These are phyloP conservation scores for Luidia sarsii DNA, from an alignment of 53 echinoderm and acorn worm species.

Conservation along the genomic window DNA sequence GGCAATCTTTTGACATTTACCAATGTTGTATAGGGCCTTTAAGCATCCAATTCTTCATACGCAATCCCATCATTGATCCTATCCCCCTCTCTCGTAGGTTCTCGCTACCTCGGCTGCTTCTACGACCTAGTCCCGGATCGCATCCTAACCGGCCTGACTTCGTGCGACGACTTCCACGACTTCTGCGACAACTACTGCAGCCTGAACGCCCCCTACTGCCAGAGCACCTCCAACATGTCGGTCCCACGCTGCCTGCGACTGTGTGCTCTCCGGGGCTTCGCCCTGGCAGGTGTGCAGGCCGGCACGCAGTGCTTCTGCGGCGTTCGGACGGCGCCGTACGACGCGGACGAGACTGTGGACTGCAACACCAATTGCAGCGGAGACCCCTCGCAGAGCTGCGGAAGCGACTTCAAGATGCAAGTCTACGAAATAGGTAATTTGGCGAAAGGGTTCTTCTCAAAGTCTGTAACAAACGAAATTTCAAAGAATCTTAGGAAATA, in stretches of 20 bases:
- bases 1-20: too few relatives aligned
- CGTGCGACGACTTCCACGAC: slow-evolving; percentile 18
- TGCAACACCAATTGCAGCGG: slow-evolving; percentile 60
- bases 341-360: not conserved
- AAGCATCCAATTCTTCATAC: too few relatives aligned
- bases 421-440: slow-evolving; percentile 71
- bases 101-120: slow-evolving; percentile 71
- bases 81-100: too few relatives aligned
- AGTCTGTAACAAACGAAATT: too few relatives aligned
- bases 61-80: too few relatives aligned
- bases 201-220: not conserved
- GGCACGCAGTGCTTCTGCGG: slow-evolving; percentile 72
- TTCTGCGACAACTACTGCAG: slow-evolving; percentile 45
- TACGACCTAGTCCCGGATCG: slow-evolving; percentile 37
- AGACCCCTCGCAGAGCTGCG: slow-evolving; percentile 61
- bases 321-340: slow-evolving; percentile 45
- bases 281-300: slow-evolving; percentile 70
- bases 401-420: slow-evolving; percentile 61
- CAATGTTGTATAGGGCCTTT: too few relatives aligned
- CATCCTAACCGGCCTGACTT: slow-evolving; percentile 56
- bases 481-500: too few relatives aligned
- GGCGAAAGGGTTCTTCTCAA: too few relatives aligned
- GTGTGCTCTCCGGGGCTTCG: slow-evolving; percentile 51
- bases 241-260: slow-evolving; percentile 56
- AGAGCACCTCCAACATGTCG: slow-evolving; percentile 59